Percentiles rank a stretch among this genome's conserved stretches.
phyloP scores from a whole-genome alignment of 2,888 invertebrate species.

The Rotaria sp. region DNA sequence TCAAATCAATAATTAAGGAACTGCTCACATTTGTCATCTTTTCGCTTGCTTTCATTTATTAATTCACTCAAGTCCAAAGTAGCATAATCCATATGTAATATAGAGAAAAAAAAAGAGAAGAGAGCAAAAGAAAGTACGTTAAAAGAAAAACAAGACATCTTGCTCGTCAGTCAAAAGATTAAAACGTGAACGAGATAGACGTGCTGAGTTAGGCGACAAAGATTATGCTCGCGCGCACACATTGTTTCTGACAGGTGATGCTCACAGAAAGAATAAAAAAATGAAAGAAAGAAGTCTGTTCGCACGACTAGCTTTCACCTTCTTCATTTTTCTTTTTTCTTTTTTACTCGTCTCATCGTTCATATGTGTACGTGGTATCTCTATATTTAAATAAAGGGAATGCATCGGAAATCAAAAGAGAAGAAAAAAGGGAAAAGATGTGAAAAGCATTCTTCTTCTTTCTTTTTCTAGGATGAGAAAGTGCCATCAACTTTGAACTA shows the following conservation, averaged over 20 bases:
- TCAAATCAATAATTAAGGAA: conserved; percentile 5
- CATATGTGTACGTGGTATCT: neutral
- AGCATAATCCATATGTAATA: neutral
- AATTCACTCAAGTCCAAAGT: neutral
- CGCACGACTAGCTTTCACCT: neutral
- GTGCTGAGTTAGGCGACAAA: neutral
- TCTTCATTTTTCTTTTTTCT: neutral
- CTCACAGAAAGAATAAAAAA: neutral
- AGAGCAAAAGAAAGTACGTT: neutral
- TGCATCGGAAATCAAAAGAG: neutral
- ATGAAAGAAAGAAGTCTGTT: neutral
- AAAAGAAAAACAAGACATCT: neutral
- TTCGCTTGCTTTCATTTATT: neutral
- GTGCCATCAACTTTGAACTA: neutral
- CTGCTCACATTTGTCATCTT: neutral
- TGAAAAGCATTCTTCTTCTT: neutral
- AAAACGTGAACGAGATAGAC: neutral
- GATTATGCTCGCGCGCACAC: neutral
- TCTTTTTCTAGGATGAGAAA: neutral
- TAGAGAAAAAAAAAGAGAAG: neutral
- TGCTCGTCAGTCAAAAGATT: conserved; percentile 4
- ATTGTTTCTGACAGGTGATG: conserved; percentile 4
- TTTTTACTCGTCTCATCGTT: neutral
- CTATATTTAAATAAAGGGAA: neutral
- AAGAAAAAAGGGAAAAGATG: neutral